Evolutionary conservation across 2,797 vertebrate species (phyloP).

Genomic region (Sebastes steindachneri): DNA sequence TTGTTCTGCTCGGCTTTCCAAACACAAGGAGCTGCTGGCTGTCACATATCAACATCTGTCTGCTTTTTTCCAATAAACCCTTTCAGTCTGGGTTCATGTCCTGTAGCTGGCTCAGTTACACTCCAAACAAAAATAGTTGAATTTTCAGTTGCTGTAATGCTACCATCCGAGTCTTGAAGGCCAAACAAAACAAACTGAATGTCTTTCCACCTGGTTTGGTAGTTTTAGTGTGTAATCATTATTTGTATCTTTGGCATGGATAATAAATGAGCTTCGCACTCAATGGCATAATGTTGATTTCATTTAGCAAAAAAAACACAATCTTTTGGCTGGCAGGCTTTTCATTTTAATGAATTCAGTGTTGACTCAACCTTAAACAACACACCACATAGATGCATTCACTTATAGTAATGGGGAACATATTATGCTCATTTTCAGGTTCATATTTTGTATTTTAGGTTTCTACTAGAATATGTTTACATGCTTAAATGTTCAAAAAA

Average conservation of each 20-base stretch:
- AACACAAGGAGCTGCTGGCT: neutral
- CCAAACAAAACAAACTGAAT: neutral
- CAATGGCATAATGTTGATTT: conserved; percentile 15
- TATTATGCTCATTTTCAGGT: too few species aligned
- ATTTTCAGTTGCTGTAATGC: neutral
- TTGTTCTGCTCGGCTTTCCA: conserved; percentile 10
- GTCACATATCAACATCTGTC: conserved; percentile 15
- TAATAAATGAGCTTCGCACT: neutral
- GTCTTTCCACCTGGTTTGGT: neutral
- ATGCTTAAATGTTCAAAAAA: too few species aligned
- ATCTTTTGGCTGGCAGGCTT: neutral
- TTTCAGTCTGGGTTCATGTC: neutral
- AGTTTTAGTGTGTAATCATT: neutral
- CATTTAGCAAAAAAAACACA: neutral
- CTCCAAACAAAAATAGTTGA: neutral
- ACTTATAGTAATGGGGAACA: too few species aligned
- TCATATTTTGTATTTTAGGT: too few species aligned
- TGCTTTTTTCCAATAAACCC: neutral
- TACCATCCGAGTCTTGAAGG: neutral
- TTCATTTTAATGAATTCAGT: conserved; percentile 3
- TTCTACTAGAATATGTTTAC: too few species aligned
- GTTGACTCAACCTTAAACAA: conserved; percentile 15
- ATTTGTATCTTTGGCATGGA: neutral
- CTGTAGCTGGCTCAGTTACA: neutral
- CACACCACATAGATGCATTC: neutral